A percentile compares a stretch with the other conserved stretches of the same genome.
These are phyloP conservation scores for Harmothoe impar DNA, from an alignment of 2,888 invertebrate species.

Conservation along the genomic window DNA sequence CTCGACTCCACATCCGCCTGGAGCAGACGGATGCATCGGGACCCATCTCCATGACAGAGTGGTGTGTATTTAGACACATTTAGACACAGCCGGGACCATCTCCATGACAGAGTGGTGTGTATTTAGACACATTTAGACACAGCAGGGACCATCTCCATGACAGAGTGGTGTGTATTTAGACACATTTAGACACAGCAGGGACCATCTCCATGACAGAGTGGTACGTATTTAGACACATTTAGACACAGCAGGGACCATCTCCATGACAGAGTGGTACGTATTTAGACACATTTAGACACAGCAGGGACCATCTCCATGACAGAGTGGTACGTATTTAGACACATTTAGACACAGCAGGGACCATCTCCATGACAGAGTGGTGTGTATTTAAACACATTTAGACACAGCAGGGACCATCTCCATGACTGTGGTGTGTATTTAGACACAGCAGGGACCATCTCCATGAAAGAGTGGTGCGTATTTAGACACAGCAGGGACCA, in stretches of 20 bases:
- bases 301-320: constrained; percentile 74
- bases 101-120: constrained; percentile 78
- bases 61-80: constrained; percentile 76
- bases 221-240: too few relatives aligned
- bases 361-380: constrained; percentile 78
- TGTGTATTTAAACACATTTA: too few relatives aligned
- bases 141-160: constrained; percentile 74
- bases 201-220: constrained; percentile 77
- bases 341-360: constrained; percentile 71
- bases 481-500: constrained; percentile 73
- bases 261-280: constrained; percentile 78
- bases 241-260: constrained; percentile 72
- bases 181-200: constrained; percentile 72
- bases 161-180: constrained; percentile 78
- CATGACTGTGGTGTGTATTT: constrained; percentile 79
- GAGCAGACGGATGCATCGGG: constrained; percentile 73
- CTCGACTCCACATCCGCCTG: constrained; percentile 74
- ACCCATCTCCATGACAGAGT: constrained; percentile 76
- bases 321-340: constrained; percentile 78
- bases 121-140: too few relatives aligned
- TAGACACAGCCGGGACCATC: constrained; percentile 72
- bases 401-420: constrained; percentile 73
- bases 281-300: too few relatives aligned
- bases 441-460: constrained; percentile 72
- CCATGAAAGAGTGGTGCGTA: constrained; percentile 78